Percentiles rank a stretch among this genome's conserved stretches.
Evolutionary conservation across 2,888 invertebrate genomes (phyloP).

Genomic region (Meta bourneti): DNA sequence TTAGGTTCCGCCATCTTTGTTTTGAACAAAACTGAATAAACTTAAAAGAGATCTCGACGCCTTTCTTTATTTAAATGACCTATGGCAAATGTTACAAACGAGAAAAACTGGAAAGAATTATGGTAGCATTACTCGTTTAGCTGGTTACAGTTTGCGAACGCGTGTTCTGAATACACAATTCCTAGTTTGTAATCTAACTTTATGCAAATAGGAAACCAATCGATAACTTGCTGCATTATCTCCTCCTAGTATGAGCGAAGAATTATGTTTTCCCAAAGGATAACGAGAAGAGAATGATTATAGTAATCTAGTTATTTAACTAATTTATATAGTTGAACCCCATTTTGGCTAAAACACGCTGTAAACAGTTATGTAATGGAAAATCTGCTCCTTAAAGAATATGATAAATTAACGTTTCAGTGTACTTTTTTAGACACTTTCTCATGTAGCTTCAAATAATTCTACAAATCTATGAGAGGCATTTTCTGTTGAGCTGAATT

Average conservation of each 20-base stretch:
- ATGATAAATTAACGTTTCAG: too few relatives aligned
- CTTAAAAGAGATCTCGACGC: too few relatives aligned
- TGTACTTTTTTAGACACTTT: too few relatives aligned
- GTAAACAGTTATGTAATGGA: too few relatives aligned
- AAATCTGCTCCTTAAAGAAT: too few relatives aligned
- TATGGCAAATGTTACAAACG: not conserved
- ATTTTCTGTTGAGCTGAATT: too few relatives aligned
- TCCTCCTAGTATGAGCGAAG: not conserved
- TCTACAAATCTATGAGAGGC: too few relatives aligned
- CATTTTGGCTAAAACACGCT: not conserved
- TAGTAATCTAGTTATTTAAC: not conserved
- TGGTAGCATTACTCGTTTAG: not conserved
- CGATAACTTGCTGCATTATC: not conserved
- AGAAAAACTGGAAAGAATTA: not conserved
- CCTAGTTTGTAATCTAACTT: not conserved
- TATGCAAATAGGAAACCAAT: not conserved
- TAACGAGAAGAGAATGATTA: not conserved
- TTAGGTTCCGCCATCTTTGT: too few relatives aligned
- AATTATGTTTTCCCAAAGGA: not conserved
- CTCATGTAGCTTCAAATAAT: too few relatives aligned
- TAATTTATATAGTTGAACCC: not conserved
- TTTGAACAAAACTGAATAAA: too few relatives aligned
- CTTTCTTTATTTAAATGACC: too few relatives aligned
- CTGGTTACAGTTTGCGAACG: not conserved
- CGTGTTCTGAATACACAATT: not conserved